Evolutionary conservation across 2,888 invertebrate species (phyloP).

Genomic region (Chaetogeoica ovagalla): DNA sequence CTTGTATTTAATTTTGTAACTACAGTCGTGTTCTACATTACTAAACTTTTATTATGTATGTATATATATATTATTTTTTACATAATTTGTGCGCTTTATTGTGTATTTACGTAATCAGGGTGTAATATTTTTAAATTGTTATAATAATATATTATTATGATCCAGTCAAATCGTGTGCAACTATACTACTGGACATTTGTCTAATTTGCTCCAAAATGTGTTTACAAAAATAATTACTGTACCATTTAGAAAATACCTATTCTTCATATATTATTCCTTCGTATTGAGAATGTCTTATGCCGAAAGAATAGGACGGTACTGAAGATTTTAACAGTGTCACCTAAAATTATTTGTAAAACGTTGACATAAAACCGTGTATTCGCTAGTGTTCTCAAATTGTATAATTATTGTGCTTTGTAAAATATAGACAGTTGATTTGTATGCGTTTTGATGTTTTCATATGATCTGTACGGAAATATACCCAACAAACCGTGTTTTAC

Average conservation of each 20-base stretch:
- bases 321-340: constrained; percentile 48
- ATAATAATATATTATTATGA: not conserved
- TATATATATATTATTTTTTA: not conserved
- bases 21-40: not conserved
- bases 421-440: too few relatives aligned
- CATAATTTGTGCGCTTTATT: not conserved
- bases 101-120: not conserved
- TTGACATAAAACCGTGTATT: too few relatives aligned
- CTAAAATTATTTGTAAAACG: constrained; percentile 4
- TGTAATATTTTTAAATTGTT: not conserved
- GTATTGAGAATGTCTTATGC: constrained; percentile 82
- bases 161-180: constrained; percentile 13
- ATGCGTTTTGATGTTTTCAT: too few relatives aligned
- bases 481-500: too few relatives aligned
- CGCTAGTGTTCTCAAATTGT: too few relatives aligned
- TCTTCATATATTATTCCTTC: constrained; percentile 61
- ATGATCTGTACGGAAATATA: too few relatives aligned
- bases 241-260: constrained; percentile 20
- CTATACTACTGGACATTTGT: not conserved
- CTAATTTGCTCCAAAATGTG: not conserved
- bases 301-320: constrained; percentile 73
- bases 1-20: not conserved
- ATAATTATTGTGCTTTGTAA: too few relatives aligned
- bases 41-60: not conserved
- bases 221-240: not conserved